These are phyloP conservation scores for Halichondria panicea DNA, from an alignment of 37 sponge, comb jelly and placozoan species.

Conservation along the genomic window DNA sequence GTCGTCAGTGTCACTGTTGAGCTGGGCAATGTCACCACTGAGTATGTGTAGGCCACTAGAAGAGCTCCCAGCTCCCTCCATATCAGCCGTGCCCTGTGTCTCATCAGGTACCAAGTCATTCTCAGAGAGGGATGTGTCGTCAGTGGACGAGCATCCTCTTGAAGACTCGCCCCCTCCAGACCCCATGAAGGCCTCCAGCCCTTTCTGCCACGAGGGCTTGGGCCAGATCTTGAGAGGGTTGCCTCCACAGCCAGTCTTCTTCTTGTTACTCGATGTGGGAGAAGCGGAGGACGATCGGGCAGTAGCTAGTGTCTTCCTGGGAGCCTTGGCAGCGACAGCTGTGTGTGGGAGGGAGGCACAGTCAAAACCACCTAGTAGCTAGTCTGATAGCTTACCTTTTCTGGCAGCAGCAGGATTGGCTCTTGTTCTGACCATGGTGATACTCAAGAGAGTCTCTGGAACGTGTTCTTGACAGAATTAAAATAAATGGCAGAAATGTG, in stretches of 20 bases:
- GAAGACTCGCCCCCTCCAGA: neutral
- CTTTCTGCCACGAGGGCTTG: constrained; percentile 71
- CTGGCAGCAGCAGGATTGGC: constrained; percentile 49
- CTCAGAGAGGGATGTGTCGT: neutral
- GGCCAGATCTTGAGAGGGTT: constrained; percentile 69
- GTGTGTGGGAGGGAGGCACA: neutral
- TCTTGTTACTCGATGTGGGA: constrained; percentile 32
- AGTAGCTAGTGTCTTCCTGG: constrained; percentile 56
- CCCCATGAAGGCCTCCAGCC: constrained; percentile 23
- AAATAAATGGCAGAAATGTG: no score
- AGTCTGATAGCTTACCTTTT: constrained; percentile 19
- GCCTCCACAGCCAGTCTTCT: constrained; percentile 28
- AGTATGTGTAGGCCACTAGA: neutral
- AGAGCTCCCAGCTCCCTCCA: neutral
- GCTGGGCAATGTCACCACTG: constrained; percentile 11
- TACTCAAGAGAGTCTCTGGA: no score
- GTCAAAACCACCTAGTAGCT: neutral
- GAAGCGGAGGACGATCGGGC: constrained; percentile 11
- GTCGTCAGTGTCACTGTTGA: constrained; percentile 48
- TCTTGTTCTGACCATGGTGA: constrained; percentile 50
- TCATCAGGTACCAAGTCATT: neutral
- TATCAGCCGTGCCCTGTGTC: neutral
- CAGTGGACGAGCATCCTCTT: neutral
- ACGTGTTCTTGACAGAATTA: no score
- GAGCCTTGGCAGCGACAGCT: constrained; percentile 80